Base-by-base conservation (phyloP, 1,140 invertebrate genomes). In the Amphibalanus amphitrite region DNA sequence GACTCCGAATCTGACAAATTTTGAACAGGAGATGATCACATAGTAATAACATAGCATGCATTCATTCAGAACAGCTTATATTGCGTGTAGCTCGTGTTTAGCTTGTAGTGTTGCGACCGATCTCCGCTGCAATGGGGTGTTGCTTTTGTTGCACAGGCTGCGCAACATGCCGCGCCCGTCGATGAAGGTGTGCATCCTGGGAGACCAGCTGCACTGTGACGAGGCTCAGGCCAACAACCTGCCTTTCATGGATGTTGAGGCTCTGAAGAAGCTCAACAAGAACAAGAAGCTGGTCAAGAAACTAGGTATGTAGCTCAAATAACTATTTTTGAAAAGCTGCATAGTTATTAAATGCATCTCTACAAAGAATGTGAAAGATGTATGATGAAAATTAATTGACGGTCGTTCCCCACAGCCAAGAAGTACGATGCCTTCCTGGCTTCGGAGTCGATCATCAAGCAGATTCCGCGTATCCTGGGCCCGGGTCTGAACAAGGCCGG, bases 231-330 rank as follows among this genome's bases (percentile, higher is more conserved):
- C 90, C 40, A 90, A 95, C 77, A 87, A 87, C 76, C 85, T 99
- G 28, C 93, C 94, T 15, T 95, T 71, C 73, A 99, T 99, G 96
- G 94, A 96, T 83, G 92, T 92, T 74, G 97, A 99, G 82, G 94
- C 92, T 74, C 83, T 99, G 71, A 99, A 99, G 81, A 99, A 99
- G 80, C 82, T 99, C 29, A 99, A 99, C 84, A 99, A 99, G 84
- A 97, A 99, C 82, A 99, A 99, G 85, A 99, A 99, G 78, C 86
- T 98, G 71, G 95, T 99, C 1, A 99, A 99, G 82, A 99, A 99
- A 83, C 82, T 99, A 74, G 93, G 93, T 85, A 89, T 86, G 82
- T 87, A n/a, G 17, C 28, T 70, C 17, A 38, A 8, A 38, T 6
- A n/a, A n/a, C n/a, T n/a, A n/a, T n/a, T n/a, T n/a, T n/a, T n/a